Evolutionary conservation across 2,113 vertebrate genomes (phyloP).

Genomic region (Gymnobelideus leadbeateri): DNA sequence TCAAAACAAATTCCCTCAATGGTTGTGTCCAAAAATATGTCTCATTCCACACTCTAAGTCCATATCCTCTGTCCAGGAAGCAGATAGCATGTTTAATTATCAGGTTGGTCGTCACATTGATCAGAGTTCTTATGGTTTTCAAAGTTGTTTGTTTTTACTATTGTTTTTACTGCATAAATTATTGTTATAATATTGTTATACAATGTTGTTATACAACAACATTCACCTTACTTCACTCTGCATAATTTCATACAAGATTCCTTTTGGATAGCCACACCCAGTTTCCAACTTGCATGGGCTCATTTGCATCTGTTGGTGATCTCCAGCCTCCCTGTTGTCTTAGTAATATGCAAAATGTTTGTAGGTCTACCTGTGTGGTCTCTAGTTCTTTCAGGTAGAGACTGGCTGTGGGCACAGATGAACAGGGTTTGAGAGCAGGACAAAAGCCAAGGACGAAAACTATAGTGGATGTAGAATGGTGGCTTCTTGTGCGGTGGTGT

Average conservation of each 20-base stretch:
- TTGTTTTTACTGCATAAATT: background rate
- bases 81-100: background rate
- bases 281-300: background rate
- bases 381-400: background rate
- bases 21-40: background rate
- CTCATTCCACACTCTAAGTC: background rate
- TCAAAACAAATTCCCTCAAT: background rate
- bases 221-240: background rate
- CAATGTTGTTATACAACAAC: background rate
- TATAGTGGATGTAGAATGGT: background rate
- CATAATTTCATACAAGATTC: background rate
- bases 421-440: background rate
- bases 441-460: background rate
- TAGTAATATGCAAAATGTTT: background rate
- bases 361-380: background rate
- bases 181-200: background rate
- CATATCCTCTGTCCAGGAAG: background rate
- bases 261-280: background rate
- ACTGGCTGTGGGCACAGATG: background rate
- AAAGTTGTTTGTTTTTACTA: background rate
- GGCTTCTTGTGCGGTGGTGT: background rate
- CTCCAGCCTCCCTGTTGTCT: background rate
- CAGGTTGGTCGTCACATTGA: background rate
- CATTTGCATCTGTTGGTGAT: conserved; percentile 2
- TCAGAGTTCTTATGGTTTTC: background rate